phyloP scores from a whole-genome alignment of 2,888 invertebrate species.

The Synergus gifuensis region DNA sequence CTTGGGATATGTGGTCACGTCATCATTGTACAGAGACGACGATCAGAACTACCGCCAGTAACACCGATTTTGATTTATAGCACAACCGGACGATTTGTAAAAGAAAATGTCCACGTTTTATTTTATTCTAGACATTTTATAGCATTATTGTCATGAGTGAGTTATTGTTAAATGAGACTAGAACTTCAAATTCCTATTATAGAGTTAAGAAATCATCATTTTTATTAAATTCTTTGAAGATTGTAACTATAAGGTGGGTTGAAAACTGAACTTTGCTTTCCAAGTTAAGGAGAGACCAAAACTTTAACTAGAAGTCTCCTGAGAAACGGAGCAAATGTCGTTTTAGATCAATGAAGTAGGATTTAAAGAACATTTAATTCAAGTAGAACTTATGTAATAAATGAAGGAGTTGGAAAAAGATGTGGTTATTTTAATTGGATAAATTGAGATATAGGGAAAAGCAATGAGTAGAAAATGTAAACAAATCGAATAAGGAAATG shows the following conservation, averaged over 20 bases:
- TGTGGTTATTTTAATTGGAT: neutral
- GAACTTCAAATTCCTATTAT: neutral
- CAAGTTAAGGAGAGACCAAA: too few species aligned
- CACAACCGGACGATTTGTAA: neutral
- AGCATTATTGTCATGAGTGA: neutral
- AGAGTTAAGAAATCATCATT: neutral
- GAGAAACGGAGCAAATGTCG: too few species aligned
- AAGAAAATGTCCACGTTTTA: neutral
- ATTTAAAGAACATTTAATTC: neutral
- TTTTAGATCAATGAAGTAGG: too few species aligned
- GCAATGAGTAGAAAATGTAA: neutral
- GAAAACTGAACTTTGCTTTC: too few species aligned
- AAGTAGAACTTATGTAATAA: neutral
- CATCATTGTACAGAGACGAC: constrained; percentile 1
- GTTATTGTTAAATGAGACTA: neutral
- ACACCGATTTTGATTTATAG: neutral
- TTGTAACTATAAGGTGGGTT: too few species aligned
- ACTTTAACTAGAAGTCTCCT: too few species aligned
- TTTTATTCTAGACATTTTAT: neutral
- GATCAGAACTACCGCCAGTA: neutral
- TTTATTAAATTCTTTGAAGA: neutral
- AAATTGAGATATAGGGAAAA: neutral
- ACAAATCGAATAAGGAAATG: neutral
- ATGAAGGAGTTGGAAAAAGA: neutral
- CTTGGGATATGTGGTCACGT: constrained; percentile 3